A percentile compares a stretch with the other conserved stretches of the same genome.
Conservation (phyloP, 1,140 invertebrate genomes). For the Anadara kagoshimensis region DNA sequence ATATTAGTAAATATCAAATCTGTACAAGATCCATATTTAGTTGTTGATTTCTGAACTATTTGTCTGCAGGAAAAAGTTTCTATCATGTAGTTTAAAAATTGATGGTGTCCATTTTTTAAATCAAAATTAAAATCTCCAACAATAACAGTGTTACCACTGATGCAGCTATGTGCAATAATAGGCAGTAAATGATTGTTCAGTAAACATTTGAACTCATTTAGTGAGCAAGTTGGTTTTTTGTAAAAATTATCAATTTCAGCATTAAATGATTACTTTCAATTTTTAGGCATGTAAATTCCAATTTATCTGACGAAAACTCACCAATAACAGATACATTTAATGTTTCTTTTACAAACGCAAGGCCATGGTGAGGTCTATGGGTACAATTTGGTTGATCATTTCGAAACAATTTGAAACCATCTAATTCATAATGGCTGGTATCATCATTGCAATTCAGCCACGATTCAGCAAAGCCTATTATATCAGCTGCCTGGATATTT, state of each 20-base stretch:
- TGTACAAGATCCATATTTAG: constrained; percentile 4
- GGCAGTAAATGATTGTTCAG: background rate
- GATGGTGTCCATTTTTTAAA: constrained; percentile 11
- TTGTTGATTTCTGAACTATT: constrained; percentile 10
- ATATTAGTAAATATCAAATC: constrained; percentile 15
- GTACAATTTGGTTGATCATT: background rate
- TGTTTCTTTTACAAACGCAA: constrained; percentile 18
- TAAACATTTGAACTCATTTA: constrained; percentile 2
- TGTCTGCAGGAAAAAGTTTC: constrained; percentile 20
- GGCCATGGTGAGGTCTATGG: constrained; percentile 19
- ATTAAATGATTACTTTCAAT: too few species aligned
- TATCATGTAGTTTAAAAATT: constrained; percentile 25
- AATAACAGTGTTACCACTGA: constrained; percentile 1
- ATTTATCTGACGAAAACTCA: too few species aligned
- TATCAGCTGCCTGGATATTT: constrained; percentile 15
- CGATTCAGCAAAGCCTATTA: constrained; percentile 28
- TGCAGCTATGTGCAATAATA: background rate
- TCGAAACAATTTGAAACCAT: constrained; percentile 11
- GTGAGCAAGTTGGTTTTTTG: constrained; percentile 13
- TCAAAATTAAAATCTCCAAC: constrained; percentile 35
- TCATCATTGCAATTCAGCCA: constrained; percentile 2
- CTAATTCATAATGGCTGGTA: background rate
- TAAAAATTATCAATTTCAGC: background rate
- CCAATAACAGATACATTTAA: background rate
- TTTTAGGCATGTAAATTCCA: too few species aligned